phyloP scores from a whole-genome alignment of 1,140 invertebrate species.

The Belonocnema kinseyi region DNA sequence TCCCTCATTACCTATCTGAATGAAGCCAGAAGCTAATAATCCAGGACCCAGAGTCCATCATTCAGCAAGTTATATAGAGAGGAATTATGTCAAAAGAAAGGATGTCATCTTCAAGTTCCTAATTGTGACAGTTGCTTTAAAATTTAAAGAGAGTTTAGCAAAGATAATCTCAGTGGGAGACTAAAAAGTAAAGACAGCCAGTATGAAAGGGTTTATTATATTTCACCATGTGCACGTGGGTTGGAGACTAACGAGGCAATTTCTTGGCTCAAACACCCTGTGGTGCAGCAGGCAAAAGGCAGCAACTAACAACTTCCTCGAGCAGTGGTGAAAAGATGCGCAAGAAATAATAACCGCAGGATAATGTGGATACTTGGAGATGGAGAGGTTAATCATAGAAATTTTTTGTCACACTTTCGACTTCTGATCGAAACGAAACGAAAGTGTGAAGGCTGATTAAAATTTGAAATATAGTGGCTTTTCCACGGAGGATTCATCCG shows the following conservation, averaged over 20 bases:
- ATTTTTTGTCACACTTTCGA: slow-evolving; percentile 30
- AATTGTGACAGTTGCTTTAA: slow-evolving; percentile 16
- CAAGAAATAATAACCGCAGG: background rate
- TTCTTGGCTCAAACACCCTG: slow-evolving; percentile 23
- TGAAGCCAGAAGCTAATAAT: background rate
- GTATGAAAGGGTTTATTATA: slow-evolving; percentile 25
- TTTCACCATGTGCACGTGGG: background rate
- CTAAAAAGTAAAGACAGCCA: slow-evolving; percentile 8
- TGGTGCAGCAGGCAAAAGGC: background rate
- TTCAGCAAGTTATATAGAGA: background rate
- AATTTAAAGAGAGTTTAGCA: slow-evolving; percentile 22
- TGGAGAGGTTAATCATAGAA: background rate
- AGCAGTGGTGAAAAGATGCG: slow-evolving; percentile 11
- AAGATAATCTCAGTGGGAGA: slow-evolving; percentile 17
- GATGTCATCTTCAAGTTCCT: background rate
- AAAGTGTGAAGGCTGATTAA: slow-evolving; percentile 49
- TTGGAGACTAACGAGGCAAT: slow-evolving; percentile 29
- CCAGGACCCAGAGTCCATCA: background rate
- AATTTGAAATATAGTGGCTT: slow-evolving; percentile 29
- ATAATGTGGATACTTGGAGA: background rate
- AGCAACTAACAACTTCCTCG: slow-evolving; percentile 25
- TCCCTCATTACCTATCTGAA: too few relatives aligned
- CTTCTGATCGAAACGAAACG: slow-evolving; percentile 38
- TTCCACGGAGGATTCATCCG: slow-evolving; percentile 34
- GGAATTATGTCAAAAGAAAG: background rate